Percentiles rank a stretch among this genome's conserved stretches.
Evolutionary conservation across 2,888 invertebrate genomes (phyloP).

Genomic region (Sarcophaga subvicina): DNA sequence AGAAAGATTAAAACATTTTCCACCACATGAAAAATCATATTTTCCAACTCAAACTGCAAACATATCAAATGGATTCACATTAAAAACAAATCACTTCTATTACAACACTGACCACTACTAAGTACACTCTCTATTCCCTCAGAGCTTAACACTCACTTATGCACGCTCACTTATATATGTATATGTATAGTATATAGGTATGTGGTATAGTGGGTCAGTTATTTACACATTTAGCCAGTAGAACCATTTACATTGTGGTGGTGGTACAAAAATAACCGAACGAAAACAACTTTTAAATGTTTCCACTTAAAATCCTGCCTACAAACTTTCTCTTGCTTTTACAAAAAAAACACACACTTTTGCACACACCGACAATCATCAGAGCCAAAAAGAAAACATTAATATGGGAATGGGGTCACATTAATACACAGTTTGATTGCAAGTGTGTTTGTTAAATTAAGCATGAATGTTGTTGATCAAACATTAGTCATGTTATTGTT

Average conservation of each 20-base stretch:
- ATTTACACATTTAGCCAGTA: background rate
- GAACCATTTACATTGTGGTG: background rate
- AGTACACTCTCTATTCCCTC: background rate
- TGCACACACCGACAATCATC: background rate
- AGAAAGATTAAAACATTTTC: too few species aligned
- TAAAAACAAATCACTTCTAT: constrained; percentile 17
- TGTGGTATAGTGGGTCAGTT: background rate
- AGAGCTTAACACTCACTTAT: background rate
- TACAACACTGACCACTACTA: constrained; percentile 17
- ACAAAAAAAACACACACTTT: too few species aligned
- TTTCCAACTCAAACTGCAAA: background rate
- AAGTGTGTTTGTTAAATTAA: constrained; percentile 32
- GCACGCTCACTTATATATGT: background rate
- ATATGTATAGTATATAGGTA: too few species aligned
- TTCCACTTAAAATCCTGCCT: constrained; percentile 17
- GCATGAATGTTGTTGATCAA: constrained; percentile 23
- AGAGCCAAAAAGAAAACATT: background rate
- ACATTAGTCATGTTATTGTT: constrained; percentile 13
- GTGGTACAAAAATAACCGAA: background rate
- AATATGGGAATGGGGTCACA: background rate
- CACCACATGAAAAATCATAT: background rate
- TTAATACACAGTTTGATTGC: constrained; percentile 1
- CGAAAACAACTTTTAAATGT: background rate
- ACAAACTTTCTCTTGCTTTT: background rate
- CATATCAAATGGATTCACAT: background rate